Base-by-base conservation (phyloP, 1,140 invertebrate species). In the Stenopsyche tienmushanensis region DNA sequence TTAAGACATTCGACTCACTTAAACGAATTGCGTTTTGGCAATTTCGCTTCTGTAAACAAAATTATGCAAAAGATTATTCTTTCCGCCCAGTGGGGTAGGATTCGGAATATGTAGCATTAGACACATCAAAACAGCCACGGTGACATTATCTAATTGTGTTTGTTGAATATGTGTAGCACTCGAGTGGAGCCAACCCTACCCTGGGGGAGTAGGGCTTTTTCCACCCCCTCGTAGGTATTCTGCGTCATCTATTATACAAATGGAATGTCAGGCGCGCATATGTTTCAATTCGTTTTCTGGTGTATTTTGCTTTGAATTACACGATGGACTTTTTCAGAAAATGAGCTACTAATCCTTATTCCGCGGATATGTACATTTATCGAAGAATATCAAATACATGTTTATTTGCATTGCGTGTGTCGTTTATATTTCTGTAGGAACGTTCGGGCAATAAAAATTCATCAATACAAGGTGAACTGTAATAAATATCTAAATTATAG, bases 241-340 rank as follows among this genome's bases (percentile, higher is more conserved):
- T 23, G 42, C 42, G 26, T 59, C 55, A 59, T 59, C 25, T 29
- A 59, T 59, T 59, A 59, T 59, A 59, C 55, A 59, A 59, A 59
- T 59, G 55, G 55, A 59, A 59, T 59, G 55, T 59, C 55, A 45
- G 34, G 18, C 17, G 18, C 20, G 23, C 45, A 59, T 41, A 34
- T 59, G 42, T 59, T 34, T 34, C 13, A 34, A 5, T 34, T 34
- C 29, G 13, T 7, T 34, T 34, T 34, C n/a, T n/a, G n/a, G n/a
- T n/a, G n/a, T n/a, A n/a, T n/a, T n/a, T n/a, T n/a, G n/a, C n/a
- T n/a, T n/a, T n/a, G n/a, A n/a, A n/a, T n/a, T n/a, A n/a, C n/a
- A n/a, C n/a, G n/a, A n/a, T n/a, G n/a, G n/a, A n/a, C n/a, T n/a
- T n/a, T n/a, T n/a, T n/a, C n/a, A n/a, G n/a, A n/a, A n/a, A n/a